A percentile compares a stretch with the other conserved stretches of the same genome.
Conservation (phyloP, 2,113 vertebrate species). For the Equus przewalskii region DNA sequence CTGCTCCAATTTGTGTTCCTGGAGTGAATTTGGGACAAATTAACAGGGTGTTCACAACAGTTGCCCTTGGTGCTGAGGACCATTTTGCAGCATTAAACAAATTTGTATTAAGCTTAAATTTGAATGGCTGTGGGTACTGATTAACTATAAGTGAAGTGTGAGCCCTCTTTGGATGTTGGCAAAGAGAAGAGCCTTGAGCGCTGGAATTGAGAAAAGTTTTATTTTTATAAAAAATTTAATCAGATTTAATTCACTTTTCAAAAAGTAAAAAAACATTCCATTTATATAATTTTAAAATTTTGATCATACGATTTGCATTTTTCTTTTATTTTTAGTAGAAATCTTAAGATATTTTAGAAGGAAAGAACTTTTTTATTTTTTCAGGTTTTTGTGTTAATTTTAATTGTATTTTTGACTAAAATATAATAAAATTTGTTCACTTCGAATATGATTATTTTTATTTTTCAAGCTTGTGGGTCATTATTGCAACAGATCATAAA, state of each 20-base stretch:
- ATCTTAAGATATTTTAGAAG: background rate
- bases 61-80: background rate
- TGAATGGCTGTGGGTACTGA: background rate
- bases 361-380: background rate
- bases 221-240: background rate
- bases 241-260: background rate
- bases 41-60: background rate
- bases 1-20: background rate
- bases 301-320: background rate
- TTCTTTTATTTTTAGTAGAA: background rate
- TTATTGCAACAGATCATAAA: background rate
- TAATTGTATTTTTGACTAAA: background rate
- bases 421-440: background rate
- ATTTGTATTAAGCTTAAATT: background rate
- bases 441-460: background rate
- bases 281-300: background rate
- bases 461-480: background rate
- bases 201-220: background rate
- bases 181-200: background rate
- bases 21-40: background rate
- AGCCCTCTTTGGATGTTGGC: background rate
- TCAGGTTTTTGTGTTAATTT: background rate
- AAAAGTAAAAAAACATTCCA: background rate
- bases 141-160: background rate
- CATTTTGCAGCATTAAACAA: background rate